phyloP scores from a whole-genome alignment of 2,888 invertebrate species.

The Ceratothoa steindachneri region DNA sequence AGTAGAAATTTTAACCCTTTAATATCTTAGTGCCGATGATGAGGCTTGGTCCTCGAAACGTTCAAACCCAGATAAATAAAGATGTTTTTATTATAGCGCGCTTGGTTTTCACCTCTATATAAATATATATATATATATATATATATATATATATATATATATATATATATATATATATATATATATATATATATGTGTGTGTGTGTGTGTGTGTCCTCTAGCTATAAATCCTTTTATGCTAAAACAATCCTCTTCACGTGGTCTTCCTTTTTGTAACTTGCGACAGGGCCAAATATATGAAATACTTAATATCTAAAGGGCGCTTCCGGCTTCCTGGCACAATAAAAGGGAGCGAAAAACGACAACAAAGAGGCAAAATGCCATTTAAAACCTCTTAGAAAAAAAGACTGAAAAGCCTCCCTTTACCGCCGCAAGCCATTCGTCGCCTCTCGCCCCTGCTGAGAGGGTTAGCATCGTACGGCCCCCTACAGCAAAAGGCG shows the following conservation, averaged over 20 bases:
- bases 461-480: not conserved
- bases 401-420: not conserved
- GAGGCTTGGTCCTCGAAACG: too few relatives aligned
- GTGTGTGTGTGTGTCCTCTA: not conserved
- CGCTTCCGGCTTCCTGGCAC: slow-evolving; percentile 3
- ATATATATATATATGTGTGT: not conserved
- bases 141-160: slow-evolving; percentile 8
- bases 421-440: not conserved
- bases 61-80: too few relatives aligned
- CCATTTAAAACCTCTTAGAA: not conserved
- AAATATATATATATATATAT: slow-evolving; percentile 12
- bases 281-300: not conserved
- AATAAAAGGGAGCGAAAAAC: slow-evolving; percentile 7
- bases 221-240: not conserved
- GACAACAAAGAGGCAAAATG: slow-evolving; percentile 6
- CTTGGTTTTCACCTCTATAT: too few relatives aligned
- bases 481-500: not conserved
- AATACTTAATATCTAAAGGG: slow-evolving; percentile 5
- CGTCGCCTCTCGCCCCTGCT: not conserved
- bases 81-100: too few relatives aligned
- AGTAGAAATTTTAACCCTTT: too few relatives aligned
- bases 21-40: too few relatives aligned
- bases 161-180: not conserved
- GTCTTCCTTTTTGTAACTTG: not conserved
- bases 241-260: not conserved